Percentiles rank a stretch among this genome's conserved stretches.
phyloP scores from a whole-genome alignment of 2,113 vertebrate species.

The Rafetus swinhoei region DNA sequence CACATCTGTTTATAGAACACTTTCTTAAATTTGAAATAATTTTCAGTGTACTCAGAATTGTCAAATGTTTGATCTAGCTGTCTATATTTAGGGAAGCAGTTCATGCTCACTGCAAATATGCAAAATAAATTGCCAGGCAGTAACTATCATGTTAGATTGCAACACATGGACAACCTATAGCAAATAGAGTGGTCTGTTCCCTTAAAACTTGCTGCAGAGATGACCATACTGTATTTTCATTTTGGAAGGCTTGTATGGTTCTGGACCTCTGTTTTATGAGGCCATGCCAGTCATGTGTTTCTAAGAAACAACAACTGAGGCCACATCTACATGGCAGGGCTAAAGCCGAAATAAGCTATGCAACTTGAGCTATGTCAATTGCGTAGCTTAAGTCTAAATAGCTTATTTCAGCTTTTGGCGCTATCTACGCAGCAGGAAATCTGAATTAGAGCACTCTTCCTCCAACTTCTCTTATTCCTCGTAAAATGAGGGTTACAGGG shows the following conservation, averaged over 20 bases:
- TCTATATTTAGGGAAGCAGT: neutral
- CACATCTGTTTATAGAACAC: neutral
- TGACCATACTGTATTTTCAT: neutral
- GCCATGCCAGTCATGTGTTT: neutral
- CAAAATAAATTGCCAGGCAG: constrained; percentile 40
- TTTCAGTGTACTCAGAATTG: constrained; percentile 39
- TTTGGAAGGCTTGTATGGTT: neutral
- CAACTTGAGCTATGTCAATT: too few species aligned
- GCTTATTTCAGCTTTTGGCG: too few species aligned
- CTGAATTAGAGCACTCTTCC: too few species aligned
- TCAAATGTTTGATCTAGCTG: constrained; percentile 39
- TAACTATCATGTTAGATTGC: constrained; percentile 38
- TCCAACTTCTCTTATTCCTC: too few species aligned
- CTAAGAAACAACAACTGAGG: neutral
- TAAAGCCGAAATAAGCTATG: too few species aligned
- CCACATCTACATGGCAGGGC: too few species aligned
- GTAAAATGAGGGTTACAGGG: too few species aligned
- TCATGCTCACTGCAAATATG: constrained; percentile 34
- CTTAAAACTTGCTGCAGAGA: neutral
- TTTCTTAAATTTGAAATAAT: neutral
- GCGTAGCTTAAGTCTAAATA: too few species aligned
- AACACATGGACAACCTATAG: neutral
- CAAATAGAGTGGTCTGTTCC: constrained; percentile 21
- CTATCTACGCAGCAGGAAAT: too few species aligned
- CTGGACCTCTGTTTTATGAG: neutral